Percentiles rank a stretch among this genome's conserved stretches.
phyloP scores from a whole-genome alignment of 2,113 vertebrate species.

The Elaphurus davidianus region DNA sequence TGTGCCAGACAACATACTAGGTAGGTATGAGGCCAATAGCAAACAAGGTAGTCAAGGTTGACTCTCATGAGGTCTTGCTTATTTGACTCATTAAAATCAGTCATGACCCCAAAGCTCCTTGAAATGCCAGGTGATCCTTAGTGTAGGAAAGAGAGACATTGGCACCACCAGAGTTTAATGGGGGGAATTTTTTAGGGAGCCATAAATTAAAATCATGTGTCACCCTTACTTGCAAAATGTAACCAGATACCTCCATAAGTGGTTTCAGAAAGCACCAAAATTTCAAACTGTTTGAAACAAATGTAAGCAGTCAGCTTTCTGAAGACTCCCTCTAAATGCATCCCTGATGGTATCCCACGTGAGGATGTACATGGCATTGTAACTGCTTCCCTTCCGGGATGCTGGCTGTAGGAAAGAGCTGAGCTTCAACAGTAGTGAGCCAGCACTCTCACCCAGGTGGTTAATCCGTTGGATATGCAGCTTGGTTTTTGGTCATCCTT shows the following conservation, averaged over 20 bases:
- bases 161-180: not conserved
- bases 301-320: not conserved
- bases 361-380: not conserved
- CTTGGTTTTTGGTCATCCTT: not conserved
- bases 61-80: not conserved
- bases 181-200: not conserved
- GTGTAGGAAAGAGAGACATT: not conserved
- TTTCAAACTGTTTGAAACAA: not conserved
- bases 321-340: not conserved
- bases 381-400: not conserved
- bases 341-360: no score
- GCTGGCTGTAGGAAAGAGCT: not conserved
- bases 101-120: not conserved
- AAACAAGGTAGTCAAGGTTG: not conserved
- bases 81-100: not conserved
- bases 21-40: not conserved
- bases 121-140: not conserved
- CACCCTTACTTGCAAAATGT: not conserved
- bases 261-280: not conserved
- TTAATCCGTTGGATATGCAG: not conserved
- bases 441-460: no score
- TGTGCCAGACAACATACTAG: not conserved
- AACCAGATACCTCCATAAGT: not conserved
- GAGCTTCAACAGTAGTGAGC: no score
- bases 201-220: not conserved